These are phyloP conservation scores for Brachionus plicatilis DNA, from an alignment of 1,140 invertebrate genomes.

Conservation along the genomic window DNA sequence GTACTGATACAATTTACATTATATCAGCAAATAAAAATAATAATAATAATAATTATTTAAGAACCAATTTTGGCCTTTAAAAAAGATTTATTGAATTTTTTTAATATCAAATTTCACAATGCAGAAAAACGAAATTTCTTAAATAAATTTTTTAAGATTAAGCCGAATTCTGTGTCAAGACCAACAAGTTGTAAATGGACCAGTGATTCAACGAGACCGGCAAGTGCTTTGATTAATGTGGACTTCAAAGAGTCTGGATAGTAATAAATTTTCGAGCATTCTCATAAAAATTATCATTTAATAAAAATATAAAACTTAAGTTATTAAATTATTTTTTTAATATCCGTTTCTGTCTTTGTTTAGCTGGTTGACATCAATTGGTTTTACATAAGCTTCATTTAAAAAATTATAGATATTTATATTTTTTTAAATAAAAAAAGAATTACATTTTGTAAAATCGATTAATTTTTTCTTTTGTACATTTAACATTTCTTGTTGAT, in stretches of 20 bases:
- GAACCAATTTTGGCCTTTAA: too few relatives aligned
- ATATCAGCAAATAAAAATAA: too few relatives aligned
- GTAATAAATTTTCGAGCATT: too few relatives aligned
- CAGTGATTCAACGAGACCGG: not conserved
- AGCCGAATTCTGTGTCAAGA: not conserved
- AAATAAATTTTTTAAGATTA: not conserved
- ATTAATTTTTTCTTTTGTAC: slow-evolving; percentile 24
- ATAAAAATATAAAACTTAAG: too few relatives aligned
- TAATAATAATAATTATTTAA: too few relatives aligned
- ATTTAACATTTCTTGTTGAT: slow-evolving; percentile 35
- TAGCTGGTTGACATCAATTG: not conserved
- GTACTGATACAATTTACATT: too few relatives aligned
- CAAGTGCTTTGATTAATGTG: not conserved
- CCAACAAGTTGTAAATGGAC: not conserved
- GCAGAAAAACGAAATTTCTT: too few relatives aligned
- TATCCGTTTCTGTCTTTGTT: not conserved
- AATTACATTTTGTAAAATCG: slow-evolving; percentile 13
- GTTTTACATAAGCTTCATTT: slow-evolving; percentile 8
- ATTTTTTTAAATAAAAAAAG: not conserved
- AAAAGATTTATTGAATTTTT: too few relatives aligned
- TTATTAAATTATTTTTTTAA: too few relatives aligned
- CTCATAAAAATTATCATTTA: too few relatives aligned
- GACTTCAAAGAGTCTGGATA: not conserved
- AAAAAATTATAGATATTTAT: not conserved
- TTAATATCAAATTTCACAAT: too few relatives aligned